Conservation (phyloP, 2,797 vertebrate genomes). For the Amblyopsis hoosieri region DNA sequence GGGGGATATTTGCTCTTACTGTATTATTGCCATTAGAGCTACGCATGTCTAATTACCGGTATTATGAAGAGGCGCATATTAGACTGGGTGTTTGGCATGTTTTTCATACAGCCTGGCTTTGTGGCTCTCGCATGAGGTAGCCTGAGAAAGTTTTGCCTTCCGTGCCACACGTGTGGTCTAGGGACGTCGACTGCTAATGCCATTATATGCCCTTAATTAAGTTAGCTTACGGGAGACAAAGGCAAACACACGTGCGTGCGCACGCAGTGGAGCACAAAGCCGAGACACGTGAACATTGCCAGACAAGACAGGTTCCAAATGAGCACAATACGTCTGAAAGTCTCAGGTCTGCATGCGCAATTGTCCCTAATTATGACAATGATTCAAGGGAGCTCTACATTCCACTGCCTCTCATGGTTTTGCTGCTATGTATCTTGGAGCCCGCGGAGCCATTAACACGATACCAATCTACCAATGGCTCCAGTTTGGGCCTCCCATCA, state of each 20-base stretch:
- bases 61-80: constrained; percentile 33
- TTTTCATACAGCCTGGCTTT: constrained; percentile 53
- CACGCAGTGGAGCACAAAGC: constrained; percentile 1
- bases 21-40: constrained; percentile 71
- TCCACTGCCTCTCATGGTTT: constrained; percentile 79
- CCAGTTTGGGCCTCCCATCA: constrained; percentile 77
- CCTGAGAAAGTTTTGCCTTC: constrained; percentile 10
- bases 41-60: constrained; percentile 68
- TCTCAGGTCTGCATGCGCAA: constrained; percentile 63
- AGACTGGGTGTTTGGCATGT: constrained; percentile 65
- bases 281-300: constrained; percentile 33
- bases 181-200: background rate
- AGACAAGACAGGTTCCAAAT: constrained; percentile 59
- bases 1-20: constrained; percentile 68
- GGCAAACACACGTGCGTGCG: background rate
- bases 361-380: constrained; percentile 80
- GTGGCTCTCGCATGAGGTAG: constrained; percentile 33
- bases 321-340: constrained; percentile 57
- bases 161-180: background rate
- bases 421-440: constrained; percentile 75
- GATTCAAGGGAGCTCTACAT: constrained; percentile 76
- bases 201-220: background rate
- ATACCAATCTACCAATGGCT: constrained; percentile 84
- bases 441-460: constrained; percentile 80
- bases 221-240: background rate